Conservation (phyloP, 2,113 vertebrate genomes). For the Zosterops hypoxanthus region DNA sequence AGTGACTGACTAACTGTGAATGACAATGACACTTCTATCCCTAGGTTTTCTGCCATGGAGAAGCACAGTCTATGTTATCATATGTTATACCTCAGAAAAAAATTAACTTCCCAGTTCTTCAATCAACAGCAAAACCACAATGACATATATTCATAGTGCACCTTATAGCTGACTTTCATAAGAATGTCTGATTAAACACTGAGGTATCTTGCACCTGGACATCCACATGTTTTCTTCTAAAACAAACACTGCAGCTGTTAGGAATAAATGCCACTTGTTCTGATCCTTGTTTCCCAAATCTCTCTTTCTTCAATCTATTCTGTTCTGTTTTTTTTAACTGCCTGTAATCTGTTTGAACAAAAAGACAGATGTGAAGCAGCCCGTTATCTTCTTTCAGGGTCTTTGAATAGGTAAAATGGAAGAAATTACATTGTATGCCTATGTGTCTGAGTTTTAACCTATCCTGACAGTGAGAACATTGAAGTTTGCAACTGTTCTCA, state of each 20-base stretch:
- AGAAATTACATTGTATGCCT: background rate
- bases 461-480: background rate
- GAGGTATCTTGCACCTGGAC: background rate
- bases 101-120: background rate
- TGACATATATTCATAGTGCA: background rate
- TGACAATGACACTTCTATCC: fast-evolving
- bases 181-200: background rate
- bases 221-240: background rate
- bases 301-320: background rate
- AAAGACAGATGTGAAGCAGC: background rate
- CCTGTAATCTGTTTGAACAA: background rate
- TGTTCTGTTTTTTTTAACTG: background rate
- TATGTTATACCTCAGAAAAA: background rate
- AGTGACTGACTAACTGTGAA: background rate
- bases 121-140: background rate
- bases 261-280: background rate
- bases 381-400: background rate
- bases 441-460: background rate
- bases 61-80: fast-evolving
- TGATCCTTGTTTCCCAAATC: background rate
- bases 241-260: background rate
- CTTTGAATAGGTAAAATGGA: background rate
- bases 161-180: background rate
- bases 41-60: background rate
- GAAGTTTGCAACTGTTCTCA: background rate